A percentile compares a stretch with the other conserved stretches of the same genome.
These are phyloP conservation scores for Dasyurus viverrinus DNA, from an alignment of 2,113 vertebrate species.

Conservation along the genomic window DNA sequence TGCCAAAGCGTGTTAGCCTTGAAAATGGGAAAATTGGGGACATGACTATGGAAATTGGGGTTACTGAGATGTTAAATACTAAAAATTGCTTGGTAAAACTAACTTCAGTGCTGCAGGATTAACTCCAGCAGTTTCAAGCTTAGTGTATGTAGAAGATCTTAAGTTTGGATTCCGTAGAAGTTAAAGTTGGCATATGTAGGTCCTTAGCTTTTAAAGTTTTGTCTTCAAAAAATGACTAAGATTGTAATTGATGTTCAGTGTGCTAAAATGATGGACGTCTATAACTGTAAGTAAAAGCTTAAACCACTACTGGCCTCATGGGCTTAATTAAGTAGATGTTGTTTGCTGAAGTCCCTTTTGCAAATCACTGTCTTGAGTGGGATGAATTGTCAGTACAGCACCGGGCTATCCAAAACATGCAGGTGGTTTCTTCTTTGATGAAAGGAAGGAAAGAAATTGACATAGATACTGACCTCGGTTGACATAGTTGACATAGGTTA, in stretches of 20 bases:
- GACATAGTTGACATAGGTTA: not conserved
- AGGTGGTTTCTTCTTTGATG: not conserved
- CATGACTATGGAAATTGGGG: not conserved
- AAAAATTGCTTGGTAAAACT: slow-evolving; percentile 19
- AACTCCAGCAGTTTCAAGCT: not conserved
- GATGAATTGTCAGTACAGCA: not conserved
- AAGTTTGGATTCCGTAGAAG: not conserved
- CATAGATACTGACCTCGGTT: too few species aligned
- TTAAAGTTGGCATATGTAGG: not conserved
- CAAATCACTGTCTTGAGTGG: not conserved
- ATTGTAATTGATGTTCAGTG: not conserved
- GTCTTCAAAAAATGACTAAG: not conserved
- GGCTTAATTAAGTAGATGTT: not conserved
- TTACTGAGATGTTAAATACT: not conserved
- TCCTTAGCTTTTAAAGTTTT: not conserved
- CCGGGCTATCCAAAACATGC: not conserved
- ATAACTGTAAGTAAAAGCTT: not conserved
- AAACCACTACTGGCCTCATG: not conserved
- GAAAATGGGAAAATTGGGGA: not conserved
- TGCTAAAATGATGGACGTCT: not conserved
- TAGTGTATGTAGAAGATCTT: not conserved
- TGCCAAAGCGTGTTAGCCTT: not conserved
- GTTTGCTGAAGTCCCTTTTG: not conserved
- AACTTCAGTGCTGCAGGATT: not conserved
- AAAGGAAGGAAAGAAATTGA: not conserved